A percentile compares a stretch with the other conserved stretches of the same genome.
phyloP scores from a whole-genome alignment of 2,888 invertebrate genomes.

The Orchesella flavescens region DNA sequence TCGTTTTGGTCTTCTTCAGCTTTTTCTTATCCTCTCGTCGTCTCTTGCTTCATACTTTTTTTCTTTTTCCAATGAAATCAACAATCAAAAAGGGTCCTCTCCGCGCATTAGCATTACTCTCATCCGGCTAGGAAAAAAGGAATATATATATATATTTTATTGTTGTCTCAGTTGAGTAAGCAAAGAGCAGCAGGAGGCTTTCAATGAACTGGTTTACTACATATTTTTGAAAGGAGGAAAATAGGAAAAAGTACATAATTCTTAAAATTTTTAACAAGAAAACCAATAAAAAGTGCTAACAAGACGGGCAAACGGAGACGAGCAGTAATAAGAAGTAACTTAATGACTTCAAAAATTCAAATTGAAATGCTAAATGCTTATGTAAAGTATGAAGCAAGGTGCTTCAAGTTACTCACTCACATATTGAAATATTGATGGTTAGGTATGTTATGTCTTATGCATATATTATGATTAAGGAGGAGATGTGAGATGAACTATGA shows the following conservation, averaged over 20 bases:
- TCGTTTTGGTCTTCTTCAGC: not conserved
- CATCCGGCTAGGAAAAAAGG: conserved; percentile 22
- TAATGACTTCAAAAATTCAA: too few species aligned
- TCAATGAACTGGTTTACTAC: conserved; percentile 62
- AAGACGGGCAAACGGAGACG: not conserved
- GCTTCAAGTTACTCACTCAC: too few species aligned
- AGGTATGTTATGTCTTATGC: too few species aligned
- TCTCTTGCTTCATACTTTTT: not conserved
- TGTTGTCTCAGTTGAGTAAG: conserved; percentile 44
- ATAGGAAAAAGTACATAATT: not conserved
- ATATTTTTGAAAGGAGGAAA: not conserved
- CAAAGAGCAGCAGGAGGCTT: conserved; percentile 62
- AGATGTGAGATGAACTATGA: too few species aligned
- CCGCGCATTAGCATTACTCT: too few species aligned
- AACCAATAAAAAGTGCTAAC: conserved; percentile 19
- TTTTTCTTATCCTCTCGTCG: not conserved
- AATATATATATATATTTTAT: conserved; percentile 2
- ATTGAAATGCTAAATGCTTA: conserved; percentile 10
- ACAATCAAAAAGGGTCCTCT: conserved; percentile 30
- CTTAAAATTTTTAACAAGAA: conserved; percentile 29
- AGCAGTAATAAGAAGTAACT: not conserved
- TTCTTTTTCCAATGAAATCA: conserved; percentile 35
- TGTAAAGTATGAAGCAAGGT: not conserved
- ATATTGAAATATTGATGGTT: too few species aligned
- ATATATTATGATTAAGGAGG: too few species aligned